Percentiles rank a stretch among this genome's conserved stretches.
phyloP scores from a whole-genome alignment of 2,797 vertebrate genomes.

The Artibeus lituratus region DNA sequence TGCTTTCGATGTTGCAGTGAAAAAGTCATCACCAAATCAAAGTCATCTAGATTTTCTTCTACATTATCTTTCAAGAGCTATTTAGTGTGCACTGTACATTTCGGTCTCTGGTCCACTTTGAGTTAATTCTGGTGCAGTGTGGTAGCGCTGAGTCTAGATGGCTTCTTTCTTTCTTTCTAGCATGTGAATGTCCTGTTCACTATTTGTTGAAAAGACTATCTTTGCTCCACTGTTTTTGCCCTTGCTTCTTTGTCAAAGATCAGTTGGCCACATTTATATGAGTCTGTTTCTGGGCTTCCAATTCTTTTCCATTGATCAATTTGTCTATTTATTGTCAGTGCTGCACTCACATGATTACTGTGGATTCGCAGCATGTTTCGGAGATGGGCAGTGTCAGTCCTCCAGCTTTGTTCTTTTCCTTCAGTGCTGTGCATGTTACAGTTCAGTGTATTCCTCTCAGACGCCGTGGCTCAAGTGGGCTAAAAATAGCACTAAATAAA shows the following conservation, averaged over 20 bases:
- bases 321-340: too few species aligned
- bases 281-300: too few species aligned
- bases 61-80: not conserved
- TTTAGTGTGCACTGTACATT: not conserved
- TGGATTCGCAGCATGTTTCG: too few species aligned
- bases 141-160: not conserved
- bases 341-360: too few species aligned
- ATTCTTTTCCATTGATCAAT: too few species aligned
- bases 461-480: not conserved
- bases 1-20: not conserved
- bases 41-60: not conserved
- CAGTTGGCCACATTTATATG: too few species aligned
- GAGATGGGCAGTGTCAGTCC: not conserved
- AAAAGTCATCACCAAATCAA: not conserved
- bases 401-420: not conserved
- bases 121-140: not conserved
- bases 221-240: not conserved
- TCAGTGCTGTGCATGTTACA: not conserved
- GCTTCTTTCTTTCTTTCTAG: not conserved
- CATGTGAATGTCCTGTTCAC: not conserved
- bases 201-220: not conserved
- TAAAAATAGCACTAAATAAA: not conserved
- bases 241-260: too few species aligned
- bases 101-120: not conserved
- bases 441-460: not conserved